Conservation (phyloP, 2,113 vertebrate genomes). For the Excalfactoria chinensis region DNA sequence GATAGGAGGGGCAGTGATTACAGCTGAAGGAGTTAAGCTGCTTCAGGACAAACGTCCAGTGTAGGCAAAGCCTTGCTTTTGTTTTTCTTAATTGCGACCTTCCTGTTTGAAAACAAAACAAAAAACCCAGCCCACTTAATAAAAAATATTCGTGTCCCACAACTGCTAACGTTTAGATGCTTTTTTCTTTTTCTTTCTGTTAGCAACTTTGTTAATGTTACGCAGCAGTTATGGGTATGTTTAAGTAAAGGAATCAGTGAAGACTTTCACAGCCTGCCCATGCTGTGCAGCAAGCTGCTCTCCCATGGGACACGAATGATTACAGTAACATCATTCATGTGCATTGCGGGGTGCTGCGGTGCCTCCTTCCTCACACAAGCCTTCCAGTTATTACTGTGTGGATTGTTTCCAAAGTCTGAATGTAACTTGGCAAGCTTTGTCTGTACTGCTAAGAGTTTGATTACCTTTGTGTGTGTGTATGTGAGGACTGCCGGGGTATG, state of each 20-base stretch:
- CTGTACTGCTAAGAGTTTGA: conserved; percentile 14
- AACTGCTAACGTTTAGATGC: background rate
- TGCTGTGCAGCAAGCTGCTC: background rate
- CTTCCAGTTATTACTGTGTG: background rate
- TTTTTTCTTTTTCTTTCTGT: background rate
- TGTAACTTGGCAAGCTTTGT: conserved; percentile 44
- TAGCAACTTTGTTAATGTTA: background rate
- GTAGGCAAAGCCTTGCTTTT: background rate
- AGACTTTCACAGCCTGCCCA: background rate
- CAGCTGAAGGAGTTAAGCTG: background rate
- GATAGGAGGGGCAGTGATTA: background rate
- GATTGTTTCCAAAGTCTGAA: conserved; percentile 51
- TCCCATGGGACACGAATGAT: background rate
- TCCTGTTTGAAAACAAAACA: background rate
- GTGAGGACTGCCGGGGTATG: background rate
- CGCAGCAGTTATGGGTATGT: background rate
- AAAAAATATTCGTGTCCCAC: background rate
- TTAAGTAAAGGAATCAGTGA: background rate
- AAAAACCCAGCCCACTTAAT: background rate
- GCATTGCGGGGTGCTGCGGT: background rate
- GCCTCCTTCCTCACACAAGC: conserved; percentile 25
- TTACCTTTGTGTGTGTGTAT: conserved; percentile 61
- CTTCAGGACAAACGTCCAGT: background rate
- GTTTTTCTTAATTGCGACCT: background rate
- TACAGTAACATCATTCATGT: conserved; percentile 41